These are phyloP conservation scores for Chiloscyllium punctatum DNA, from an alignment of 2,797 vertebrate genomes.

Conservation along the genomic window DNA sequence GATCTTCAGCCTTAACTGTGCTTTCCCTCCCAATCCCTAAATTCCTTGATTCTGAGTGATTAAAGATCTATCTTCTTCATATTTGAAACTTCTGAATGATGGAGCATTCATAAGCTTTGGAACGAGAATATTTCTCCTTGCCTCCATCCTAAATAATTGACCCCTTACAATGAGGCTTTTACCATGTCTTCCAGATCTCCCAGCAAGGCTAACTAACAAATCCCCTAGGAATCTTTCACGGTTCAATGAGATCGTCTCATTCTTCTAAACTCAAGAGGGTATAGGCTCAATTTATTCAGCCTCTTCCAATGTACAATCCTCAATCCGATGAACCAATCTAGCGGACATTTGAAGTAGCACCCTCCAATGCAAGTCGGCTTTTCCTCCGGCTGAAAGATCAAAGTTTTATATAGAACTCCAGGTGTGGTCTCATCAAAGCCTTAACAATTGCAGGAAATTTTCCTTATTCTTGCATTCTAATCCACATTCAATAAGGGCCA, in stretches of 20 bases:
- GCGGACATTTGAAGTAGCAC: not conserved
- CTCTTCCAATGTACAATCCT: not conserved
- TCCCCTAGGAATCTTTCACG: not conserved
- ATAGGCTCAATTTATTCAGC: not conserved
- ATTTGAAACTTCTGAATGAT: not conserved
- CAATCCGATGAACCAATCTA: not conserved
- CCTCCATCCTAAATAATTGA: not conserved
- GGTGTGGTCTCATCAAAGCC: not conserved
- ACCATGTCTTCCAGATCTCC: not conserved
- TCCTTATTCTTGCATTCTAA: not conserved
- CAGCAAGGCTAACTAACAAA: not conserved
- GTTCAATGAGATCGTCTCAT: not conserved
- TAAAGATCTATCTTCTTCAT: not conserved
- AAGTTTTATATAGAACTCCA: not conserved
- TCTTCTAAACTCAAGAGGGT: not conserved
- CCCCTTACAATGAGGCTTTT: not conserved
- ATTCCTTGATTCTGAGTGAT: not conserved
- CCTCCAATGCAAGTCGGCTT: not conserved
- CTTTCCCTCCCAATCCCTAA: not conserved
- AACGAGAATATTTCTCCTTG: not conserved
- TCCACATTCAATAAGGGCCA: not conserved
- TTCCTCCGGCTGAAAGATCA: not conserved
- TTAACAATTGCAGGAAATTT: not conserved
- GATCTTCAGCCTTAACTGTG: not conserved
- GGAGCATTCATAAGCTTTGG: too few species aligned